Evolutionary conservation across 2,797 vertebrate species (phyloP).

Genomic region (Gymnocypris eckloni): DNA sequence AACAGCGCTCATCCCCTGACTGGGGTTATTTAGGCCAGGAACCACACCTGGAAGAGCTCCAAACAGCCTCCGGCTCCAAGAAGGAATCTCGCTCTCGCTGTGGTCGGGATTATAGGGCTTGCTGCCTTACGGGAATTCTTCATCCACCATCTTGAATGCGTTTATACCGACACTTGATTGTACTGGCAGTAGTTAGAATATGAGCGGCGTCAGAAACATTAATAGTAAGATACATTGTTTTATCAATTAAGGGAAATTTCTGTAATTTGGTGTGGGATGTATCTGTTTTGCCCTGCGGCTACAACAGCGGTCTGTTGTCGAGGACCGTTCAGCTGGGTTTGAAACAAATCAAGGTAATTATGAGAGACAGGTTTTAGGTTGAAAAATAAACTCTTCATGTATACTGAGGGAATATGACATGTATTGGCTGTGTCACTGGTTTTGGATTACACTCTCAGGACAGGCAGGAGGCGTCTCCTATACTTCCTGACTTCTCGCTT

Average conservation of each 20-base stretch:
- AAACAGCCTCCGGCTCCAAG: slow-evolving; percentile 65
- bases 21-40: slow-evolving; percentile 68
- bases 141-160: slow-evolving; percentile 33
- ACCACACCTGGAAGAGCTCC: slow-evolving; percentile 71
- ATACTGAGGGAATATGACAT: slow-evolving; percentile 80
- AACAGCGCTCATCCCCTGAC: slow-evolving; percentile 64
- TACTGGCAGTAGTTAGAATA: slow-evolving; percentile 12
- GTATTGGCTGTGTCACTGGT: slow-evolving; percentile 83
- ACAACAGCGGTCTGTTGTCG: slow-evolving; percentile 78
- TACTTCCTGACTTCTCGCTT: slow-evolving; percentile 80
- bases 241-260: slow-evolving; percentile 37
- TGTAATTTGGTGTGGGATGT: slow-evolving; percentile 19
- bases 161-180: slow-evolving; percentile 34
- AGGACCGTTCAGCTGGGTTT: slow-evolving; percentile 74
- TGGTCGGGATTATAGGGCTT: slow-evolving; percentile 56
- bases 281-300: slow-evolving; percentile 53
- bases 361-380: slow-evolving; percentile 82
- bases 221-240: slow-evolving; percentile 61
- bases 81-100: slow-evolving; percentile 63
- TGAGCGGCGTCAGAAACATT: slow-evolving; percentile 29
- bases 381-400: slow-evolving; percentile 83
- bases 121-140: slow-evolving; percentile 38
- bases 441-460: slow-evolving; percentile 79
- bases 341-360: slow-evolving; percentile 83
- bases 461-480: slow-evolving; percentile 80